These are phyloP conservation scores for Drosophila burlai DNA, from an alignment of 1,140 invertebrate species.

Conservation along the genomic window DNA sequence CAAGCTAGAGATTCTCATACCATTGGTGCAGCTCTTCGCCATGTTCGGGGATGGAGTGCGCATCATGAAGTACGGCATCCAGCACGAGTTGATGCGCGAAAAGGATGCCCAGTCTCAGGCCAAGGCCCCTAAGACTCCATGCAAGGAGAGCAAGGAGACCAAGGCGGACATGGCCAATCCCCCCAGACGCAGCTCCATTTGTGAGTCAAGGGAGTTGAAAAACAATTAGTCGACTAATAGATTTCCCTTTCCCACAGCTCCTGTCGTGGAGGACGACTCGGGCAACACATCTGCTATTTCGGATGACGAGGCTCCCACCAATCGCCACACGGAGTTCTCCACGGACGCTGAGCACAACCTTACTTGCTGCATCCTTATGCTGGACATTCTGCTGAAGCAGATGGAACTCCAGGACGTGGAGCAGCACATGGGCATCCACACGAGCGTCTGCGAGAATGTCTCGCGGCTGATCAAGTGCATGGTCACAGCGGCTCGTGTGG, in stretches of 20 bases:
- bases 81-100: constrained; percentile 85
- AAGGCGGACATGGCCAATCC: constrained; percentile 77
- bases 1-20: constrained; percentile 95
- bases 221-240: background rate
- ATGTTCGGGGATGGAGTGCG: constrained; percentile 95
- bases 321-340: constrained; percentile 88
- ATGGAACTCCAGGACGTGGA: constrained; percentile 97
- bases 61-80: constrained; percentile 87
- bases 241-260: constrained; percentile 74
- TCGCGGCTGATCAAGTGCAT: constrained; percentile 93
- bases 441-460: constrained; percentile 90
- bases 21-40: constrained; percentile 92
- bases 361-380: constrained; percentile 97
- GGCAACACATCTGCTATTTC: constrained; percentile 90
- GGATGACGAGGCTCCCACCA: constrained; percentile 89
- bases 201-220: constrained; percentile 79
- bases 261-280: constrained; percentile 89
- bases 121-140: constrained; percentile 84
- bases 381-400: constrained; percentile 98
- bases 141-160: constrained; percentile 81
- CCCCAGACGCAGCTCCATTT: constrained; percentile 86
- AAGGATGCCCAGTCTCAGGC: constrained; percentile 78
- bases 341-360: constrained; percentile 91
- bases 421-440: constrained; percentile 92
- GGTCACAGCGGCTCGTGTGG: constrained; percentile 89